Conservation (phyloP, 2,113 vertebrate species). For the Rattus norvegicus region DNA sequence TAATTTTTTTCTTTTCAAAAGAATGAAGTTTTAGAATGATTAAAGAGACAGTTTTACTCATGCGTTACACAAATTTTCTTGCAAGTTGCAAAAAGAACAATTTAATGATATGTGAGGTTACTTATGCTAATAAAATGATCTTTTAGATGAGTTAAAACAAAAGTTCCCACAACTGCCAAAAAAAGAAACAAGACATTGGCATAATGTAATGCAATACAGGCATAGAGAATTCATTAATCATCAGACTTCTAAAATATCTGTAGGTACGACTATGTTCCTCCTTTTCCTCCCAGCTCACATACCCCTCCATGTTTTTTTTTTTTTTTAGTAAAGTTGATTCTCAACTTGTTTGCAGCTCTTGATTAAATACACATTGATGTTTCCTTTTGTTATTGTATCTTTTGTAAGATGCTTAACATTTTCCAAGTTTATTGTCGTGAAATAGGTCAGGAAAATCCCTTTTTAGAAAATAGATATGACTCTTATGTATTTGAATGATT, state of each 20-base stretch:
- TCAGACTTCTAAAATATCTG: slow-evolving; percentile 39
- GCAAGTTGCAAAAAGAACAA: slow-evolving; percentile 64
- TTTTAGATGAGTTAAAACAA: slow-evolving; percentile 58
- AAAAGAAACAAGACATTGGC: slow-evolving; percentile 27
- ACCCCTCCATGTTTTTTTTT: not conserved
- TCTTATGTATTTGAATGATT: slow-evolving; percentile 3
- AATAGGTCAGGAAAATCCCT: not conserved
- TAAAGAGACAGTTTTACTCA: slow-evolving; percentile 59
- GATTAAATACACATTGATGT: not conserved
- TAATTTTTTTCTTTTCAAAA: slow-evolving; percentile 57
- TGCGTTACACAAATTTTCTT: slow-evolving; percentile 66
- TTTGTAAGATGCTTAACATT: not conserved
- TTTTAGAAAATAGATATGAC: not conserved
- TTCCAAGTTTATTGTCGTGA: slow-evolving; percentile 49
- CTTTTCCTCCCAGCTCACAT: not conserved
- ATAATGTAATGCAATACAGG: not conserved
- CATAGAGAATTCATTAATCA: slow-evolving; percentile 47
- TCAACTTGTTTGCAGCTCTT: slow-evolving; percentile 5
- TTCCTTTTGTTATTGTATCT: slow-evolving; percentile 35
- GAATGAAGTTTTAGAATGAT: slow-evolving; percentile 65
- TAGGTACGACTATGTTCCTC: slow-evolving; percentile 7
- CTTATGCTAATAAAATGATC: slow-evolving; percentile 51
- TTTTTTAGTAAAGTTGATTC: slow-evolving; percentile 27
- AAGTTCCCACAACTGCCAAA: slow-evolving; percentile 43
- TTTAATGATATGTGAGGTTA: slow-evolving; percentile 52